Base-by-base conservation (phyloP, 2,797 vertebrate genomes). In the Poeciliopsis turneri region DNA sequence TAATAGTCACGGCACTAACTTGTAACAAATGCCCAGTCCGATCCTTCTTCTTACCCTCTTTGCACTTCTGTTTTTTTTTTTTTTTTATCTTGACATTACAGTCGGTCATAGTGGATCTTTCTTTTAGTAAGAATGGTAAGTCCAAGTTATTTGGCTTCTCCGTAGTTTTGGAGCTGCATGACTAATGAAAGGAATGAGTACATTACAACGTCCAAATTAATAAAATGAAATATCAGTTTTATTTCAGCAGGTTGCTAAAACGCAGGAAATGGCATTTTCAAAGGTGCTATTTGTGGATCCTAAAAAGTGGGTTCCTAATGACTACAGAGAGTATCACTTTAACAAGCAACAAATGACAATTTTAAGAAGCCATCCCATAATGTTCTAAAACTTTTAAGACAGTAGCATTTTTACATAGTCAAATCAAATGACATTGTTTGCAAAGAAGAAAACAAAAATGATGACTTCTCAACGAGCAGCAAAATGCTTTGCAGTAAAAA, bases 1-100 rank as follows among this genome's bases (percentile, higher is more conserved):
- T 95, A 81, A 86, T 78, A 76, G 33, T 46, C 49, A 70, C n/a
- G 70, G 57, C 18, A 3, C 20, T 33, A 68, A 61, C 25, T 12
- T 15, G 11, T 39, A 46, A 28, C 55, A 66, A 0, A 11, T 15
- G 68, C 6, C 41, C 25, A 51, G 46, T 1, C n/a, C n/a, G 53
- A 9, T 25, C 49, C 25, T 41, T 45, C 46, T 39, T 15, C 18
- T 33, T 45, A 53, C 25, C 23, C 3, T 43, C 25, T 33, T 30
- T 51, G n/a, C 16, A 8, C 7, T 13, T 75, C 20, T 36, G 36
- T 15, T 28, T 30, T 57, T 28, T 28, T 2, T 51, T 49, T 11
- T 39, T 39, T 66, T 46, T 57, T 8, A 61, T 39, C 30, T 9
- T 59, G 20, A 18, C 3, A 16, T 72, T 69, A 33, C 43, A 75